Evolutionary conservation across 1,140 invertebrate species (phyloP).

Genomic region (Acyrthosiphon pisum): DNA sequence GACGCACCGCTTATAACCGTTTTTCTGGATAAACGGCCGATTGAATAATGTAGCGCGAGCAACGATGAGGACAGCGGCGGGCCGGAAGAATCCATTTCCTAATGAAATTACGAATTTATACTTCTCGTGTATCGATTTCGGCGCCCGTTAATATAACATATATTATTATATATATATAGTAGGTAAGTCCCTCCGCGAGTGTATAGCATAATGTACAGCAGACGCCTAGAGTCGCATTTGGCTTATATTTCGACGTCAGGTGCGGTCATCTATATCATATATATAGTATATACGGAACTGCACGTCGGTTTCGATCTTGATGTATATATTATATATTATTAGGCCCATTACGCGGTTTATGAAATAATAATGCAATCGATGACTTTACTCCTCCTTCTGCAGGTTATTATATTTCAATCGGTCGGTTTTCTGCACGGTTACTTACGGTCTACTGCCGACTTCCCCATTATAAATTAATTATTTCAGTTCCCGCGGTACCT

Average conservation of each 20-base stretch:
- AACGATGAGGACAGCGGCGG: not conserved
- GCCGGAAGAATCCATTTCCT: conserved; percentile 44
- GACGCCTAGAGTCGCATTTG: not conserved
- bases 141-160: conserved; percentile 31
- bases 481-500: not conserved
- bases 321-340: not conserved
- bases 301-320: not conserved
- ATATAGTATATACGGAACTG: not conserved
- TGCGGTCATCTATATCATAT: not conserved
- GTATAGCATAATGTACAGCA: not conserved
- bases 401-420: not conserved
- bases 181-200: not conserved
- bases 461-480: not conserved
- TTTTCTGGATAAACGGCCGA: conserved; percentile 25
- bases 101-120: conserved; percentile 57
- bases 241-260: not conserved
- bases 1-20: not conserved
- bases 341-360: not conserved
- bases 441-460: not conserved
- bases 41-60: conserved; percentile 35
- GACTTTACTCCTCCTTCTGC: not conserved
- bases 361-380: not conserved
- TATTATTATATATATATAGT: not conserved
- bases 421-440: not conserved
- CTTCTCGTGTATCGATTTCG: not conserved